Conservation (phyloP, 1,140 invertebrate species). For the Drosophila malerkotliana region DNA sequence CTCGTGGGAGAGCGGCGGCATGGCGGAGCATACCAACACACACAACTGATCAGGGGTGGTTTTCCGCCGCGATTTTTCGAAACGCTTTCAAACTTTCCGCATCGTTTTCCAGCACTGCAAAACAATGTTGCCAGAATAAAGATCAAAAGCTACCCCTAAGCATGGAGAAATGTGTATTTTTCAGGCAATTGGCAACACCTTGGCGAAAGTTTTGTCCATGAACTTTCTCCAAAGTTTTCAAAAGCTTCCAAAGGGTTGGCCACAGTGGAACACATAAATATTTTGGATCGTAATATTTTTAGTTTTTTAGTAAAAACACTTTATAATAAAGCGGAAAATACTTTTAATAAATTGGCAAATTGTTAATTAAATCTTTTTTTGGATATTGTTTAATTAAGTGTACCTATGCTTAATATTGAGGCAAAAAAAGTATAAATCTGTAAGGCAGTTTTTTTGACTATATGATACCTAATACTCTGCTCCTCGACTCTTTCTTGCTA, state of each 20-base stretch:
- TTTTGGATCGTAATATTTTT: background rate
- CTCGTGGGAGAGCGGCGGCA: constrained; percentile 8
- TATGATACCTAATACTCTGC: too few species aligned
- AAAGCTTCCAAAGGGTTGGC: background rate
- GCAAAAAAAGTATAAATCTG: too few species aligned
- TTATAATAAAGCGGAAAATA: too few species aligned
- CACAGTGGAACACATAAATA: background rate
- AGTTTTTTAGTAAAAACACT: too few species aligned
- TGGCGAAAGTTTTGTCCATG: background rate
- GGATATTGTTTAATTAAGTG: too few species aligned
- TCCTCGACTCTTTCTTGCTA: too few species aligned
- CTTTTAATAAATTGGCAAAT: too few species aligned
- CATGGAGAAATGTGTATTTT: background rate
- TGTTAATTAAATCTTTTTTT: too few species aligned
- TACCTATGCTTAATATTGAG: too few species aligned
- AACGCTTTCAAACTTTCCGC: constrained; percentile 37
- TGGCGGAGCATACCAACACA: constrained; percentile 62
- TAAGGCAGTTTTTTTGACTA: too few species aligned
- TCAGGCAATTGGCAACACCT: background rate
- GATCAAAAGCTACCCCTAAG: constrained; percentile 27
- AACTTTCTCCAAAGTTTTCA: constrained; percentile 1
- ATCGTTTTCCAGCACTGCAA: constrained; percentile 36
- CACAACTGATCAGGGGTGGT: constrained; percentile 39
- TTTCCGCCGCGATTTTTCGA: constrained; percentile 38
- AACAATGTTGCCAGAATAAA: background rate